Percentiles rank a stretch among this genome's conserved stretches.
phyloP scores from a whole-genome alignment of 2,888 invertebrate genomes.

The Leptura quadrifasciata region DNA sequence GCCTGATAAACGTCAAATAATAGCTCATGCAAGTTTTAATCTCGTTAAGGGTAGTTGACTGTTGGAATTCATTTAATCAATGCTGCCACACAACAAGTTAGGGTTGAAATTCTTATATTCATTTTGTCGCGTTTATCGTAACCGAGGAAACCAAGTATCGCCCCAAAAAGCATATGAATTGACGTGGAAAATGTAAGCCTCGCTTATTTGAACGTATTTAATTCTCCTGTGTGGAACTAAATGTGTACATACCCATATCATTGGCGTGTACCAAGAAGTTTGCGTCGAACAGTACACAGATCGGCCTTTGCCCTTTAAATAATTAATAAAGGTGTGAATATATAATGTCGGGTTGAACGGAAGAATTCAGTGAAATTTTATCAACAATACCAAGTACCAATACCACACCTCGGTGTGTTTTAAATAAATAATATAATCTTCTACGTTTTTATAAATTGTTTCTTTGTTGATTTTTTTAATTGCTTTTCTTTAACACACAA shows the following conservation, averaged over 20 bases:
- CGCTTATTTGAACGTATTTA: constrained; percentile 32
- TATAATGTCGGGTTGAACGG: background rate
- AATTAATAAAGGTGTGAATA: background rate
- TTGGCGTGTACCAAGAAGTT: background rate
- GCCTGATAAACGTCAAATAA: constrained; percentile 35
- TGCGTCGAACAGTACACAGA: background rate
- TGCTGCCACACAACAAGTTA: constrained; percentile 36
- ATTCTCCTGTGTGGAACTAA: constrained; percentile 15
- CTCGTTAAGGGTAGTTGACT: constrained; percentile 37
- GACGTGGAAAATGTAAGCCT: constrained; percentile 33
- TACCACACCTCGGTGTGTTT: too few relatives aligned
- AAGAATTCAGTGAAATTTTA: too few relatives aligned
- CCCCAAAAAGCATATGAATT: constrained; percentile 32
- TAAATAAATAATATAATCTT: too few relatives aligned
- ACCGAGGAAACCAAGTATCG: constrained; percentile 38
- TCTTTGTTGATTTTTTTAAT: too few relatives aligned
- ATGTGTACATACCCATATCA: background rate
- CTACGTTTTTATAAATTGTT: too few relatives aligned
- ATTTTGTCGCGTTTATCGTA: constrained; percentile 38
- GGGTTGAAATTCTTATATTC: constrained; percentile 42
- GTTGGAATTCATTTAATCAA: constrained; percentile 39
- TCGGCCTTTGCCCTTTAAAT: background rate
- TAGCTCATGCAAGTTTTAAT: constrained; percentile 39
- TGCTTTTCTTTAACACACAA: too few relatives aligned
- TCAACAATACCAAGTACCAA: too few relatives aligned